Evolutionary conservation across 2,888 invertebrate genomes (phyloP).

Genomic region (Dexiosoma caninum): DNA sequence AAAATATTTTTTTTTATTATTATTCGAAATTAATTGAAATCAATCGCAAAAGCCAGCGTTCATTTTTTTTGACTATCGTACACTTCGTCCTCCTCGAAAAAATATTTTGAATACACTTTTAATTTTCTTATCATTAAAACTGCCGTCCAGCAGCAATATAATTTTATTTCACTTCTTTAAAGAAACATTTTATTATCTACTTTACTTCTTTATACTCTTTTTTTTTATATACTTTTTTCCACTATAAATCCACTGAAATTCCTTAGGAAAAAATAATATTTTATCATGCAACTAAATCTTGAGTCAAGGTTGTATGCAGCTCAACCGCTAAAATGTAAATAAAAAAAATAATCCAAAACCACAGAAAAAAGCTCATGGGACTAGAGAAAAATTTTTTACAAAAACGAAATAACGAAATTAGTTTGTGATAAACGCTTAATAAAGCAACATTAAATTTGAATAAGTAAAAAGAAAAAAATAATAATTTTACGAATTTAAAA

Average conservation of each 20-base stretch:
- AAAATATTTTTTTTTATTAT: too few species aligned
- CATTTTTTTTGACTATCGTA: too few species aligned
- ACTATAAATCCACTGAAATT: constrained; percentile 6
- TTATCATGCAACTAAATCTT: constrained; percentile 29
- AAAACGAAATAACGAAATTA: constrained; percentile 38
- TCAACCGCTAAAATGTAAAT: neutral
- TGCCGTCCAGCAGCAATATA: neutral
- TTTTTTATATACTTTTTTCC: neutral
- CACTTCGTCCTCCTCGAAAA: too few species aligned
- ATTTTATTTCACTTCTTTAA: neutral
- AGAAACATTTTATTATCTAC: too few species aligned
- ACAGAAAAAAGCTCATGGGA: neutral
- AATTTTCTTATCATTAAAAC: neutral
- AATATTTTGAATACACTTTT: neutral
- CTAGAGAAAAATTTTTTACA: constrained; percentile 3
- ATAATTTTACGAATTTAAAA: neutral
- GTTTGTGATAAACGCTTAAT: constrained; percentile 36
- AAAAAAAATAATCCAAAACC: constrained; percentile 40
- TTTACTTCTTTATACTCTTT: too few species aligned
- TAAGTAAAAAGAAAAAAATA: constrained; percentile 10
- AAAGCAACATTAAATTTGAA: constrained; percentile 24
- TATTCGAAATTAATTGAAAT: too few species aligned
- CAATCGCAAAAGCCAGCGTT: too few species aligned
- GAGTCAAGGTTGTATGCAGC: constrained; percentile 39
- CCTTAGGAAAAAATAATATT: neutral